A percentile compares a stretch with the other conserved stretches of the same genome.
These are phyloP conservation scores for Gymnobelideus leadbeateri DNA, from an alignment of 2,113 vertebrate species.

Conservation along the genomic window DNA sequence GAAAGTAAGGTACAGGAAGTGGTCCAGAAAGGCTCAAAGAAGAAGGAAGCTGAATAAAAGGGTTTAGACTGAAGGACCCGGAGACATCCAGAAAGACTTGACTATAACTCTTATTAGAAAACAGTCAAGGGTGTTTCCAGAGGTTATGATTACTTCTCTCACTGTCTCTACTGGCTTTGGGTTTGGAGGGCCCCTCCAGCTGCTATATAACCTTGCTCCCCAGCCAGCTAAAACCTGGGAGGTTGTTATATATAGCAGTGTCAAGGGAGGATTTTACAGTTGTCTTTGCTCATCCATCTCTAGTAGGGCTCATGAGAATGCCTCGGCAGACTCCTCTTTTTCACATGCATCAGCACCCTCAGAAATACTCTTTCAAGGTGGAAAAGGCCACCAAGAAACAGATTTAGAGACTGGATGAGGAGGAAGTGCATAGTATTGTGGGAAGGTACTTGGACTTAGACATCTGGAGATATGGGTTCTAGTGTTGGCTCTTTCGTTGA, in stretches of 20 bases:
- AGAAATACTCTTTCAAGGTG: neutral
- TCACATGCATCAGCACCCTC: neutral
- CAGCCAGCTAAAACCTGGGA: constrained; percentile 13
- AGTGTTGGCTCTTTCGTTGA: neutral
- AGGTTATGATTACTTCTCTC: neutral
- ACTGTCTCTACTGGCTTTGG: neutral
- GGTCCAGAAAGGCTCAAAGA: neutral
- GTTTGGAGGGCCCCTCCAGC: neutral
- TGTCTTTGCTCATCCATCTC: neutral
- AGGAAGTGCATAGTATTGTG: neutral
- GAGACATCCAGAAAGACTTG: neutral
- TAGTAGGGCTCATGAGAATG: neutral
- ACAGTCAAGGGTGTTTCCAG: neutral
- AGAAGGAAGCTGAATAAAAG: neutral
- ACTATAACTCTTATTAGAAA: neutral
- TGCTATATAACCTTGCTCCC: neutral
- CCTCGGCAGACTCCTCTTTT: neutral
- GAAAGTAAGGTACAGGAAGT: neutral
- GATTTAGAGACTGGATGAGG: neutral
- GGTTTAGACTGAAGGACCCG: neutral
- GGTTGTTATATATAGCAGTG: neutral
- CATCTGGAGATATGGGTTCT: neutral
- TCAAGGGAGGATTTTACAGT: constrained; percentile 15
- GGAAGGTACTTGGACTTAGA: neutral
- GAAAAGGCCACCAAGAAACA: neutral